Conservation (phyloP, 2,888 invertebrate species). For the Mythimna albipuncta region DNA sequence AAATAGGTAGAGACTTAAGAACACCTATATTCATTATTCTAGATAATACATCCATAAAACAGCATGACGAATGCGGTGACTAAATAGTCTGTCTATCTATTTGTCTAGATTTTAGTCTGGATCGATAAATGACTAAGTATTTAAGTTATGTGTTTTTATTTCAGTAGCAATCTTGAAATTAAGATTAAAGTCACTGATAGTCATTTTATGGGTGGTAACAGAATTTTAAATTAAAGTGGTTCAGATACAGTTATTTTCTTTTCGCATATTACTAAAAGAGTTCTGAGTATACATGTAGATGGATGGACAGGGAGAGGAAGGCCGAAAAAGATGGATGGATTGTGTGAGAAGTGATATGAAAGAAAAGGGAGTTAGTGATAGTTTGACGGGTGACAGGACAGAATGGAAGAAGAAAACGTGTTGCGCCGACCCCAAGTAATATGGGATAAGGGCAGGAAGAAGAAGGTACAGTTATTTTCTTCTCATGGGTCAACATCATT, state of each 20-base stretch:
- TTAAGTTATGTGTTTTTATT: conserved; percentile 32
- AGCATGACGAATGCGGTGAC: conserved; percentile 20
- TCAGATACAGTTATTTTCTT: neutral
- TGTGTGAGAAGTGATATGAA: too few species aligned
- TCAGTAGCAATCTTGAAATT: conserved; percentile 35
- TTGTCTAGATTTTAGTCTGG: conserved; percentile 29
- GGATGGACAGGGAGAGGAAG: too few species aligned
- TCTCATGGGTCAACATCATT: too few species aligned
- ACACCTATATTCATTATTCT: neutral
- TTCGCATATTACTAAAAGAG: too few species aligned
- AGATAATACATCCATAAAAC: neutral
- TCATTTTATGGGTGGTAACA: neutral
- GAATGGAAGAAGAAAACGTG: too few species aligned
- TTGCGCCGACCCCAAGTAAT: too few species aligned
- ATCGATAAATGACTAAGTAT: conserved; percentile 9
- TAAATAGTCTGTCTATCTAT: neutral
- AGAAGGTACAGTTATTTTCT: neutral
- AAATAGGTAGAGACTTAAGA: neutral
- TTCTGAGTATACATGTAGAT: too few species aligned
- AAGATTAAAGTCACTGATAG: conserved; percentile 17
- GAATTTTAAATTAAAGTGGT: neutral
- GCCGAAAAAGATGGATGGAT: too few species aligned
- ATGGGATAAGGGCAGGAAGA: too few species aligned
- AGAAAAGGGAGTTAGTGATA: too few species aligned
- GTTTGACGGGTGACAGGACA: too few species aligned